Conservation (phyloP, 1,140 invertebrate genomes). For the Drosophila malerkotliana region DNA sequence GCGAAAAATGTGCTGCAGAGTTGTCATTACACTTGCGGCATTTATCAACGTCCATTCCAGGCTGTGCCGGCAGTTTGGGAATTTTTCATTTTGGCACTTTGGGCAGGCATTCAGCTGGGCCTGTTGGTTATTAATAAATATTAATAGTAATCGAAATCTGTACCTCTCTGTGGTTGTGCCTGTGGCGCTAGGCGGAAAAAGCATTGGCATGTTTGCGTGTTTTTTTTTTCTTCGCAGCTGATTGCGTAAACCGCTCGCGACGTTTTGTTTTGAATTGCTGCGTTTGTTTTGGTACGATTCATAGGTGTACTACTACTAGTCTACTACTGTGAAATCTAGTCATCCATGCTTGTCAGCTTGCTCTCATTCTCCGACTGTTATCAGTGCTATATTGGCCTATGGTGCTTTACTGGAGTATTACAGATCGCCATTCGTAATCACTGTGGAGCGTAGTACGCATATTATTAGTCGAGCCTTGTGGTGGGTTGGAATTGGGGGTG, state of each 20-base stretch:
- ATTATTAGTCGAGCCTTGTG: slow-evolving; percentile 23
- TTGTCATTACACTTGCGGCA: slow-evolving; percentile 19
- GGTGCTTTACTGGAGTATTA: slow-evolving; percentile 30
- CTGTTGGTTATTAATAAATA: slow-evolving; percentile 50
- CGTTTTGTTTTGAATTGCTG: slow-evolving; percentile 75
- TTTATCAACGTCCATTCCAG: slow-evolving; percentile 20
- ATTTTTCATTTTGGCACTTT: background rate
- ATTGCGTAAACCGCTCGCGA: slow-evolving; percentile 51
- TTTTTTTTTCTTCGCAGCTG: slow-evolving; percentile 46
- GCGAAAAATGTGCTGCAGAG: slow-evolving; percentile 3
- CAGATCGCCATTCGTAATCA: slow-evolving; percentile 25
- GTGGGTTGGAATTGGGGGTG: background rate
- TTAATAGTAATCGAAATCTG: slow-evolving; percentile 34
- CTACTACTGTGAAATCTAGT: slow-evolving; percentile 4
- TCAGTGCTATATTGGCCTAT: slow-evolving; percentile 57
- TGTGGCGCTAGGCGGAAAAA: background rate
- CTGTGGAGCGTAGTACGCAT: slow-evolving; percentile 6
- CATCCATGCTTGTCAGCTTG: background rate
- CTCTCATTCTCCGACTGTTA: slow-evolving; percentile 21
- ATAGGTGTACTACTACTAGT: slow-evolving; percentile 15
- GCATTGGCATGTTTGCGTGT: slow-evolving; percentile 28
- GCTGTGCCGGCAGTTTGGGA: slow-evolving; percentile 1
- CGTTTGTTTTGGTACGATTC: slow-evolving; percentile 75
- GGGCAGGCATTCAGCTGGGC: background rate
- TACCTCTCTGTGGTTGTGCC: background rate